Evolutionary conservation across 1,140 invertebrate species (phyloP).

Genomic region (Parapsyche elsis): DNA sequence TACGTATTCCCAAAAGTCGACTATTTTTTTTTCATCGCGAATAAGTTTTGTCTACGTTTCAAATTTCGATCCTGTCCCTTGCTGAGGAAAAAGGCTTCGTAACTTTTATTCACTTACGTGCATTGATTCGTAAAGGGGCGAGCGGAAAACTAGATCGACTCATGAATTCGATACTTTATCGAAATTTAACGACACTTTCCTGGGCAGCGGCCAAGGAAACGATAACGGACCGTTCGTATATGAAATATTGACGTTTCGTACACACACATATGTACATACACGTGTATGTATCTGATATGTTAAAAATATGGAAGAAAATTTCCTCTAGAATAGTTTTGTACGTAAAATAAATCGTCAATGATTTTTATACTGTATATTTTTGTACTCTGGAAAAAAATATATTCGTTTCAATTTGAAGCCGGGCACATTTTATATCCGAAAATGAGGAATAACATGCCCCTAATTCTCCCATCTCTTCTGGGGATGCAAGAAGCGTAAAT

Average conservation of each 20-base stretch:
- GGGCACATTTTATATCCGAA: not conserved
- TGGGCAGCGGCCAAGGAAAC: too few relatives aligned
- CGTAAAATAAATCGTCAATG: not conserved
- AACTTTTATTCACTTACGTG: too few relatives aligned
- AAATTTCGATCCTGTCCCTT: too few relatives aligned
- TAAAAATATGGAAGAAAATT: not conserved
- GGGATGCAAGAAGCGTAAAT: slow-evolving; percentile 30
- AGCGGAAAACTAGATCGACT: too few relatives aligned
- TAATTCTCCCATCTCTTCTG: slow-evolving; percentile 10
- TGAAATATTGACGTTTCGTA: not conserved
- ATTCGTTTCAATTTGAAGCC: not conserved
- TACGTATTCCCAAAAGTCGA: too few relatives aligned
- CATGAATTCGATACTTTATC: not conserved
- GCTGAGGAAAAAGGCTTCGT: too few relatives aligned
- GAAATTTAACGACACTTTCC: not conserved
- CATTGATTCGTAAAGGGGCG: too few relatives aligned
- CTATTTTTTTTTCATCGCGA: too few relatives aligned
- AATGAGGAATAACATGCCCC: not conserved
- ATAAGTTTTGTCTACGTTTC: too few relatives aligned
- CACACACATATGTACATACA: not conserved
- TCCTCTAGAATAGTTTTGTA: not conserved
- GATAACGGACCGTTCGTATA: not conserved
- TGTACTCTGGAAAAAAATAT: not conserved
- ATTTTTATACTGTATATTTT: not conserved
- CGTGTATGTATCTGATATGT: too few relatives aligned